Conservation (phyloP, 1,140 invertebrate genomes). For the Euura saliciscinereae region DNA sequence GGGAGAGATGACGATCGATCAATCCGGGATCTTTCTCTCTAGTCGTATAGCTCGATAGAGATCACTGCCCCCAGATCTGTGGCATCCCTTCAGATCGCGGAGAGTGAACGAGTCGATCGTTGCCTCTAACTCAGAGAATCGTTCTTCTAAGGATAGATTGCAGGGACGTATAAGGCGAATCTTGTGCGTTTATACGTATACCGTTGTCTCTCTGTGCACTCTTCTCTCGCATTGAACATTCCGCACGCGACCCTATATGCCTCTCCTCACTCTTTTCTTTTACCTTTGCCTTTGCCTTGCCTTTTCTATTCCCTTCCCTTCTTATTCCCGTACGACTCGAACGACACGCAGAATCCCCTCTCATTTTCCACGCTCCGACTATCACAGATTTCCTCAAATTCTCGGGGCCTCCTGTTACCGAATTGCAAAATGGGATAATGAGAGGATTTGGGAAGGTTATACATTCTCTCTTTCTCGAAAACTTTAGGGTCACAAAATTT, state of each 20-base stretch:
- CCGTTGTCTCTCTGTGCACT: not conserved
- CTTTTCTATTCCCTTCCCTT: slow-evolving; percentile 2
- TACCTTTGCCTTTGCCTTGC: slow-evolving; percentile 11
- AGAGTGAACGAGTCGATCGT: too few relatives aligned
- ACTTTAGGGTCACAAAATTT: not conserved
- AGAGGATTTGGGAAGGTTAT: not conserved
- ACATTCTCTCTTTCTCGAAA: not conserved
- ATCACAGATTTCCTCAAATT: too few relatives aligned
- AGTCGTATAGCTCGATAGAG: too few relatives aligned
- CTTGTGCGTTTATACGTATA: not conserved
- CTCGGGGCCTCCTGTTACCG: not conserved
- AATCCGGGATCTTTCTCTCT: too few relatives aligned
- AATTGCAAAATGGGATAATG: slow-evolving; percentile 8
- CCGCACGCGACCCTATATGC: slow-evolving; percentile 19
- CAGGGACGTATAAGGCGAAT: not conserved
- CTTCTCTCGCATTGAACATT: slow-evolving; percentile 8
- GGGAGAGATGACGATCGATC: too few relatives aligned
- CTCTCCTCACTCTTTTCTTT: slow-evolving; percentile 16
- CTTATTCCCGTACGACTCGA: not conserved
- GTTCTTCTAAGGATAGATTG: not conserved
- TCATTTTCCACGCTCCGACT: too few relatives aligned
- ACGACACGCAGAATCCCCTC: too few relatives aligned
- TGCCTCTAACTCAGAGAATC: too few relatives aligned
- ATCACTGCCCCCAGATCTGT: too few relatives aligned
- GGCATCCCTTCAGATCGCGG: too few relatives aligned